Evolutionary conservation across 2,113 vertebrate species (phyloP).

Genomic region (Rhabdomys dilectus): DNA sequence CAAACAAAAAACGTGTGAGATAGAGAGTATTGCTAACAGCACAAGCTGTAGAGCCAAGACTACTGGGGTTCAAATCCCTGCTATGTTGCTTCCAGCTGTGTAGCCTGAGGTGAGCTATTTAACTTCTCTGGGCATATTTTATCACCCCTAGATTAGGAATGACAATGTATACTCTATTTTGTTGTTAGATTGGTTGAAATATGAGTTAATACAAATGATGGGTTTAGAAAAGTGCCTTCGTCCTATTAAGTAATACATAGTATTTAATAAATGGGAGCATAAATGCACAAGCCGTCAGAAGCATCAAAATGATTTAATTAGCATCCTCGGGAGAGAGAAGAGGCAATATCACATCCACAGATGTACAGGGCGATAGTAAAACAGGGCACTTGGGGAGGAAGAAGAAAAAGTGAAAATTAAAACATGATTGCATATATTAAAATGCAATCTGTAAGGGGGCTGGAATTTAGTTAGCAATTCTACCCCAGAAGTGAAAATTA

Average conservation of each 20-base stretch:
- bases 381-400: conserved; percentile 34
- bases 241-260: conserved; percentile 5
- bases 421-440: conserved; percentile 41
- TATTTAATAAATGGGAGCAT: conserved; percentile 63
- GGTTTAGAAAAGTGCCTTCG: conserved; percentile 44
- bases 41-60: neutral
- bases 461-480: neutral
- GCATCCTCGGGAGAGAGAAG: conserved; percentile 59
- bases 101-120: neutral
- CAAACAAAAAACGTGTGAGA: neutral
- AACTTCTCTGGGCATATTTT: conserved; percentile 42
- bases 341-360: conserved; percentile 27
- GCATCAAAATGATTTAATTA: conserved; percentile 66
- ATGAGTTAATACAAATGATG: conserved; percentile 45
- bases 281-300: conserved; percentile 53
- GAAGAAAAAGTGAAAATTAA: conserved; percentile 47
- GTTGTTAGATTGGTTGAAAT: conserved; percentile 10
- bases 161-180: neutral
- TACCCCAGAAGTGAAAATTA: conserved; percentile 42
- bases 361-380: conserved; percentile 51
- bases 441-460: neutral
- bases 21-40: neutral
- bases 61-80: neutral
- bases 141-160: conserved; percentile 1
- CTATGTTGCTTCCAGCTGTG: neutral